Base-by-base conservation (phyloP, 2,888 invertebrate species). In the Drosophila helvetica region DNA sequence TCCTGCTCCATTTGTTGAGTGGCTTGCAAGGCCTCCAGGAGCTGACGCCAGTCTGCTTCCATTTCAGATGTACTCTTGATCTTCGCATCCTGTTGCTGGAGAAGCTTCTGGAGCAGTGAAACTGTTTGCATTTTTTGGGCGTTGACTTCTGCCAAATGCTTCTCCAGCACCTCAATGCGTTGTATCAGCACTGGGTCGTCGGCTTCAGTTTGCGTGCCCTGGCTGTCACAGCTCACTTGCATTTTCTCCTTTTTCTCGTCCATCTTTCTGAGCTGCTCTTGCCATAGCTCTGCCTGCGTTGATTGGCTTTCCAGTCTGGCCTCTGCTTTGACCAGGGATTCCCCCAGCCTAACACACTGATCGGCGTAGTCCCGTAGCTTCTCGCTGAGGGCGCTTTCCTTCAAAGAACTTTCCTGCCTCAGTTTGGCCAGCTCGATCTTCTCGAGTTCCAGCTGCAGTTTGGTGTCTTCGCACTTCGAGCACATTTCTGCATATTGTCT, bases 21-120 rank as follows among this genome's bases (percentile, higher is more conserved):
- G 12, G 71, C 64, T 43, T 82, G 78, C 1, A 91, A 50, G 0
- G 80, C 66, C 3, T 71, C 68, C 0, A 91, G 75, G 3, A 92
- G 67, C 48, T 90, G 88, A 48, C 77, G 77, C 91, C 92, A 91
- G 12, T 91, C 90, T 0, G 79, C 66, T 56, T 89, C 88, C 60
- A 89, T 84, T 62, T 82, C 78, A 52, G 77, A 82, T 3, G 91
- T 74, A 33, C 83, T 85, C 17, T 66, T 67, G 8, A 91, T 84
- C 71, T 90, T 91, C 3, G 79, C 79, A 30, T 83, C 80, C 66
- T 91, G 91, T 3, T 89, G 85, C 6, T 76, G 74, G 1, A 91
- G 53, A 19, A 90, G 62, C 51, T 80, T 72, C 22, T 86, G 80
- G 33, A 92, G 72, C 12, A 90, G 55, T 0, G 70, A 66, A 38